phyloP scores from a whole-genome alignment of 2,888 invertebrate genomes.

The Suillia variegata region DNA sequence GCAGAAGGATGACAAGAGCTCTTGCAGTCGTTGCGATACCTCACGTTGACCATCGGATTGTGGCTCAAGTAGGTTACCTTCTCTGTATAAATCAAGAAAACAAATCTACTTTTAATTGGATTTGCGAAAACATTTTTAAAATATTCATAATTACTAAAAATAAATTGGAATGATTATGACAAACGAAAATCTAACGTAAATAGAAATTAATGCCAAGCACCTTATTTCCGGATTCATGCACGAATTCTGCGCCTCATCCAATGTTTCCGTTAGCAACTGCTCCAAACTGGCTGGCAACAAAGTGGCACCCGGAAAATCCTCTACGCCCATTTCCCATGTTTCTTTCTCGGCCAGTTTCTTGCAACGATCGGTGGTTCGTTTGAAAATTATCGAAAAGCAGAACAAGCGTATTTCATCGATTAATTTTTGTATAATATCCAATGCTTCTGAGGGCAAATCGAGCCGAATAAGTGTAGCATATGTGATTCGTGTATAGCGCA shows the following conservation, averaged over 20 bases:
- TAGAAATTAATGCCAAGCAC: too few relatives aligned
- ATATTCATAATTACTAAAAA: neutral
- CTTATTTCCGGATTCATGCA: slow-evolving; percentile 74
- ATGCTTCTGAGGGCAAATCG: slow-evolving; percentile 86
- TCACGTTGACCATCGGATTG: slow-evolving; percentile 60
- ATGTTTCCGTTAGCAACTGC: slow-evolving; percentile 73
- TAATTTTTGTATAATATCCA: slow-evolving; percentile 82
- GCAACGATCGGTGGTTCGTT: slow-evolving; percentile 81
- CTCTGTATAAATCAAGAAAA: too few relatives aligned
- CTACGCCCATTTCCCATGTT: slow-evolving; percentile 85
- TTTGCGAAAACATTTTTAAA: too few relatives aligned
- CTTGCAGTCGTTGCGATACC: slow-evolving; percentile 63
- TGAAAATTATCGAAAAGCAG: slow-evolving; percentile 83
- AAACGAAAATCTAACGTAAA: neutral
- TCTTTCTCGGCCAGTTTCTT: slow-evolving; percentile 75
- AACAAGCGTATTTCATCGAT: slow-evolving; percentile 86
- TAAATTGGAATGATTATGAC: neutral
- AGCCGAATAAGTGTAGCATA: slow-evolving; percentile 81
- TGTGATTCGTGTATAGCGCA: slow-evolving; percentile 79
- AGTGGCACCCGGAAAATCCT: slow-evolving; percentile 85
- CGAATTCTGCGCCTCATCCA: slow-evolving; percentile 73
- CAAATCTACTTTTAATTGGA: too few relatives aligned
- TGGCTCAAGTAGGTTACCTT: slow-evolving; percentile 60
- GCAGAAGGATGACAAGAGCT: slow-evolving; percentile 68
- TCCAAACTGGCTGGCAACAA: slow-evolving; percentile 75